A percentile compares a stretch with the other conserved stretches of the same genome.
Evolutionary conservation across 2,113 vertebrate genomes (phyloP).

Genomic region (Thermophis baileyi): DNA sequence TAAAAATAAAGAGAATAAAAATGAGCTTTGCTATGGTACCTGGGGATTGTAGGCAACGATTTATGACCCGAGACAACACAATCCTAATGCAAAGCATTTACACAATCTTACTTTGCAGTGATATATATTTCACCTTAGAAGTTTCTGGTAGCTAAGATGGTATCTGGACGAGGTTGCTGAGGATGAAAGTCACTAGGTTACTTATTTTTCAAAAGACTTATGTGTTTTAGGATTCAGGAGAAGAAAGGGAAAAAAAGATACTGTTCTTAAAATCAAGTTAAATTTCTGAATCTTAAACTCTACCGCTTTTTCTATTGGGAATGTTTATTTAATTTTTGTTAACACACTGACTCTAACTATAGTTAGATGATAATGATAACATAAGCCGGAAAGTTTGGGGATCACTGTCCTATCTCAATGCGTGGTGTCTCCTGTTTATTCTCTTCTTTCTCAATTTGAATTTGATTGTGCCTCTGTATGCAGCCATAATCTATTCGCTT

Average conservation of each 20-base stretch:
- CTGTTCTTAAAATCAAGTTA: background rate
- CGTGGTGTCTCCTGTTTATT: background rate
- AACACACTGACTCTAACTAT: background rate
- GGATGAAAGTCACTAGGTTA: slow-evolving; percentile 6
- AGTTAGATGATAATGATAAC: background rate
- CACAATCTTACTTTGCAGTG: slow-evolving; percentile 36
- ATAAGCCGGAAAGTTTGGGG: background rate
- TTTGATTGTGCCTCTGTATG: background rate
- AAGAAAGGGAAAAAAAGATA: slow-evolving; percentile 6
- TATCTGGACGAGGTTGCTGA: slow-evolving; percentile 20
- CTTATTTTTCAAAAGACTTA: slow-evolving; percentile 9
- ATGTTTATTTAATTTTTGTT: background rate
- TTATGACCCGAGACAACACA: slow-evolving; percentile 53
- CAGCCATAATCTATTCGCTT: background rate
- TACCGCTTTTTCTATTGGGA: background rate
- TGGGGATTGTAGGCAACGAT: slow-evolving; percentile 51
- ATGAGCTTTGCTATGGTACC: slow-evolving; percentile 43
- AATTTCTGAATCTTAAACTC: background rate
- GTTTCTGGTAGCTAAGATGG: slow-evolving; percentile 32
- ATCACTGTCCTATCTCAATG: background rate
- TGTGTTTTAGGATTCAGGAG: background rate
- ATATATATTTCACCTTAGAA: slow-evolving; percentile 29
- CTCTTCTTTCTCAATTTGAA: background rate
- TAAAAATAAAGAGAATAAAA: slow-evolving; percentile 50
- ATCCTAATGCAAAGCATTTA: slow-evolving; percentile 49